Evolutionary conservation across 2,888 invertebrate genomes (phyloP).

Genomic region (Cylindroiulus punctatus): DNA sequence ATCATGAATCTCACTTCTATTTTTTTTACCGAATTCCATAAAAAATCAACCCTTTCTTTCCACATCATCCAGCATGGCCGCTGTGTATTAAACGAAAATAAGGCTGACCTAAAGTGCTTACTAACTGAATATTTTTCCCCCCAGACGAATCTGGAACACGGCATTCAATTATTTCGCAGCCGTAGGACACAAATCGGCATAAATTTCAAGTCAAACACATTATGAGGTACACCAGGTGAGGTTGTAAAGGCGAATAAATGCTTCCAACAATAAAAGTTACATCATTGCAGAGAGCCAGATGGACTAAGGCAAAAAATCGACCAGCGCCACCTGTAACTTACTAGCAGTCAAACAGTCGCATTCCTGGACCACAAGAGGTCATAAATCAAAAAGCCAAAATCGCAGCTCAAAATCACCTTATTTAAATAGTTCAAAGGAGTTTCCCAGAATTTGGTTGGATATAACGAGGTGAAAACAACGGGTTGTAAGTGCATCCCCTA

Average conservation of each 20-base stretch:
- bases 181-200: constrained; percentile 16
- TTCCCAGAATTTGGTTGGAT: not conserved
- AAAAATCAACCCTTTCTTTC: not conserved
- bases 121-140: not conserved
- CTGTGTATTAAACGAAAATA: constrained; percentile 7
- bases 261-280: not conserved
- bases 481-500: not conserved
- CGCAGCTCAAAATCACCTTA: not conserved
- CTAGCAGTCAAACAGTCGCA: constrained; percentile 10
- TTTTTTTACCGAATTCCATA: not conserved
- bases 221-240: not conserved
- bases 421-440: constrained; percentile 7
- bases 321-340: constrained; percentile 39
- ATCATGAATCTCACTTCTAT: not conserved
- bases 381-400: constrained; percentile 14
- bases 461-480: not conserved
- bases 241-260: constrained; percentile 39
- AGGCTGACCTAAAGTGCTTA: constrained; percentile 30
- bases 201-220: constrained; percentile 31
- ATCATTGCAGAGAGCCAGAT: not conserved
- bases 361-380: constrained; percentile 13
- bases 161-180: constrained; percentile 31
- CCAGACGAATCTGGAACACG: not conserved
- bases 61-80: not conserved
- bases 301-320: not conserved